These are phyloP conservation scores for Mionectes olivaceus DNA, from an alignment of 2,797 vertebrate species.

Conservation along the genomic window DNA sequence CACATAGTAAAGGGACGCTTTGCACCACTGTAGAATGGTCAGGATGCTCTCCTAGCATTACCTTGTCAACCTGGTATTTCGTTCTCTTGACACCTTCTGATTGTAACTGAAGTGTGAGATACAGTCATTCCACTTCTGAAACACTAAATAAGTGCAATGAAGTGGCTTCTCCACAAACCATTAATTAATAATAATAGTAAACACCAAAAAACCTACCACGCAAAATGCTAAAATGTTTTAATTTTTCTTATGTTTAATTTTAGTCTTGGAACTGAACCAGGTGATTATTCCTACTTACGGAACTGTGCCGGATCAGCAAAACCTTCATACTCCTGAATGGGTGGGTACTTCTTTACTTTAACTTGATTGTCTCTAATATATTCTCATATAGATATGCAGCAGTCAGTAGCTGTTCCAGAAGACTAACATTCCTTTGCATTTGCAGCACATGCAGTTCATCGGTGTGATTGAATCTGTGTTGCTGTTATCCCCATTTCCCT, in stretches of 20 bases:
- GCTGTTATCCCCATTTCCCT: not conserved
- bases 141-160: not conserved
- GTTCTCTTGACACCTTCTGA: not conserved
- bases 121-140: not conserved
- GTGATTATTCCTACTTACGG: slow-evolving; percentile 63
- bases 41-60: not conserved
- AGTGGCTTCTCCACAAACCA: not conserved
- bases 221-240: not conserved
- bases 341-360: slow-evolving; percentile 67
- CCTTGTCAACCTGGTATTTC: not conserved
- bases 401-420: not conserved
- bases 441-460: not conserved
- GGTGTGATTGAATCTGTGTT: not conserved
- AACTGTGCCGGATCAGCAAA: slow-evolving; percentile 61
- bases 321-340: slow-evolving; percentile 72
- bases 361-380: not conserved
- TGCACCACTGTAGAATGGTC: not conserved
- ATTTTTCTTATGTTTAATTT: slow-evolving; percentile 31
- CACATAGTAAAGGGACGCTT: not conserved
- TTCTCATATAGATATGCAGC: not conserved
- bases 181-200: not conserved
- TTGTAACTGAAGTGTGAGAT: not conserved
- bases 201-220: not conserved
- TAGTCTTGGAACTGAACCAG: slow-evolving; percentile 75
- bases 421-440: not conserved